Evolutionary conservation across 2,888 invertebrate species (phyloP).

Genomic region (Agrotis segetum): DNA sequence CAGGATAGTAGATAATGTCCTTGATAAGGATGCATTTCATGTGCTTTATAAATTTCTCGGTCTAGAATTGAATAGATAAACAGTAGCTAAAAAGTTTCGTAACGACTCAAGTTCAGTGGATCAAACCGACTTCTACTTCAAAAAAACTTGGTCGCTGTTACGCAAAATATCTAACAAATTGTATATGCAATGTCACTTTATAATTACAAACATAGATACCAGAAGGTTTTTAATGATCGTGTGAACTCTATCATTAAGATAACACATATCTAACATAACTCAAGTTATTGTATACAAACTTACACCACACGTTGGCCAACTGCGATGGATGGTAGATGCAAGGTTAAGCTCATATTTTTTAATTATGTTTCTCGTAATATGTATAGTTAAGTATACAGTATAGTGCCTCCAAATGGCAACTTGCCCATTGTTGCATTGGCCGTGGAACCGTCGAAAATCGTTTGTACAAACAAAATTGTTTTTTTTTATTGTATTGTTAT

Average conservation of each 20-base stretch:
- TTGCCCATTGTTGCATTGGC: constrained; percentile 53
- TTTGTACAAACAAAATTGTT: constrained; percentile 43
- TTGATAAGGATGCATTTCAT: constrained; percentile 5
- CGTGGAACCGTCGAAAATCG: constrained; percentile 55
- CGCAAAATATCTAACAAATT: constrained; percentile 44
- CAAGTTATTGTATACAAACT: constrained; percentile 57
- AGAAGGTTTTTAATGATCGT: constrained; percentile 57
- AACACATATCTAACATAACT: constrained; percentile 50
- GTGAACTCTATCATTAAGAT: constrained; percentile 58
- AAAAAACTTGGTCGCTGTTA: constrained; percentile 30
- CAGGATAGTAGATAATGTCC: constrained; percentile 11
- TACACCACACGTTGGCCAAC: constrained; percentile 65
- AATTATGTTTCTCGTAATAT: constrained; percentile 49
- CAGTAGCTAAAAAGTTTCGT: constrained; percentile 11
- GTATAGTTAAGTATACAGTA: constrained; percentile 38
- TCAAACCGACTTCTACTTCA: constrained; percentile 7
- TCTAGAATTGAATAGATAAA: neutral
- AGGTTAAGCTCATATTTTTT: constrained; percentile 61
- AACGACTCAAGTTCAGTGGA: constrained; percentile 22
- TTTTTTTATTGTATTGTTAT: constrained; percentile 39
- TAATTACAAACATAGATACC: constrained; percentile 53
- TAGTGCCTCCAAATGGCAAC: constrained; percentile 37
- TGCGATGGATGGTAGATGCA: constrained; percentile 51
- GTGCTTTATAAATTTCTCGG: neutral
- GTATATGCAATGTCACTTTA: constrained; percentile 48